Evolutionary conservation across 1,140 invertebrate species (phyloP), one percentile per base, ranked within the genome.

Genomic region (Littorina saxatilis): DNA sequence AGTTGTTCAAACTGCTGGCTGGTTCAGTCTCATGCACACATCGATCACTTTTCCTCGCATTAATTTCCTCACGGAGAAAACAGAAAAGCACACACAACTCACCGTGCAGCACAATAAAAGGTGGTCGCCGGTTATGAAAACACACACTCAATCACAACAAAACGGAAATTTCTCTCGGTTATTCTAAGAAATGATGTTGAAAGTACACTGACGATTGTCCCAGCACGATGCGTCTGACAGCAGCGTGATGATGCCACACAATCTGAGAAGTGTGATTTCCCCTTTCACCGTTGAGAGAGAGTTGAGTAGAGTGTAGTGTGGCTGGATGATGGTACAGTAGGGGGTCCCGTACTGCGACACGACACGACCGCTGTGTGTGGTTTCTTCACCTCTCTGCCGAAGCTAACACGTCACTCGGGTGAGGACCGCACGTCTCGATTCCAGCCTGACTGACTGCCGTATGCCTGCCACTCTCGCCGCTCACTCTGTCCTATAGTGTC

Each of bases 311-410:
- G 29, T n/a, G 9, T 4, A 63, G 27, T 13, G n/a, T 29, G 61
- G 61, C 27, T 11, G 61, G 35, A 17, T 29, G 32, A 9, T 32
- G 66, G 66, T 39, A 9, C 13, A 7, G 29, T 23, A 23, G 0
- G 27, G n/a, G 11, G 13, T 5, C 27, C 29, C 13, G 29, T 7
- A 32, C 35, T 27, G 2, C 20, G 35, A 7, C 20, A 23, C 20
- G 55, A 32, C n/a, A 32, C 9, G 27, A 1, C n/a, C 66, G 17
- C 35, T 39, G 66, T 39, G 66, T 39, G 66, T 39, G 66, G 66
- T 68, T 68, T 68, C 66, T 17, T 29, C 66, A 68, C 66, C 35
- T 39, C 35, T 11, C 40, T 73, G 70, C 29, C 27, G 70, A 50
- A n/a, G 37, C 70, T 73, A 23, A 20, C 40, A 73, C 39, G 29